These are phyloP conservation scores for Philereme transversata DNA, from an alignment of 2,888 invertebrate genomes.

Conservation along the genomic window DNA sequence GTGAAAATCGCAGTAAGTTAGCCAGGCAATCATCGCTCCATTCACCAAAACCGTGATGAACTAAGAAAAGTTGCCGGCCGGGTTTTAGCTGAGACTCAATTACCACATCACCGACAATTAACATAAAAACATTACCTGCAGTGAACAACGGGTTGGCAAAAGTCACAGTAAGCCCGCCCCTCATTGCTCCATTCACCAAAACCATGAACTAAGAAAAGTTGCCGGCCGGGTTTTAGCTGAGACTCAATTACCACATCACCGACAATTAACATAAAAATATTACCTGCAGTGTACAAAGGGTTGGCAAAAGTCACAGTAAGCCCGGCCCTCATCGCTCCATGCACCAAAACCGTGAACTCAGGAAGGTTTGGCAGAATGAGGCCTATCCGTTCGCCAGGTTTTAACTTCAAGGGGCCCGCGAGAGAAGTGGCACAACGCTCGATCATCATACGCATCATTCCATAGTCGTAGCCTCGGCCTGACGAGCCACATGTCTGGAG, in stretches of 20 bases:
- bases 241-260: too few relatives aligned
- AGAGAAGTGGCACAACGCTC: conserved; percentile 84
- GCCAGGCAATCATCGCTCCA: too few relatives aligned
- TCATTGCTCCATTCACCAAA: conserved; percentile 86
- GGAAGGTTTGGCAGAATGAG: conserved; percentile 88
- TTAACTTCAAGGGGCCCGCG: conserved; percentile 80
- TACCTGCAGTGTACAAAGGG: conserved; percentile 87
- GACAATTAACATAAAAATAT: not conserved
- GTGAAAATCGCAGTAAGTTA: too few relatives aligned
- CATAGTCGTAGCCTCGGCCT: conserved; percentile 86
- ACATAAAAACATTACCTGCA: conserved; percentile 70
- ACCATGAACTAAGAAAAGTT: conserved; percentile 88
- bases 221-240: too few relatives aligned
- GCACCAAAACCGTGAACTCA: conserved; percentile 86
- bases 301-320: conserved; percentile 87
- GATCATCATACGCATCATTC: conserved; percentile 83
- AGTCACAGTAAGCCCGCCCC: conserved; percentile 86
- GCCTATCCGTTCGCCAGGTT: conserved; percentile 86
- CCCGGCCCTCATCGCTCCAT: conserved; percentile 87
- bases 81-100: too few relatives aligned
- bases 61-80: too few relatives aligned
- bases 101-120: too few relatives aligned
- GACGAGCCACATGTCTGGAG: conserved; percentile 87
- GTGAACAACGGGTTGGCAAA: conserved; percentile 89
- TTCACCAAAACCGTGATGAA: too few relatives aligned